These are phyloP conservation scores for Coregonus sp. DNA, from an alignment of 2,797 vertebrate genomes.

Conservation along the genomic window DNA sequence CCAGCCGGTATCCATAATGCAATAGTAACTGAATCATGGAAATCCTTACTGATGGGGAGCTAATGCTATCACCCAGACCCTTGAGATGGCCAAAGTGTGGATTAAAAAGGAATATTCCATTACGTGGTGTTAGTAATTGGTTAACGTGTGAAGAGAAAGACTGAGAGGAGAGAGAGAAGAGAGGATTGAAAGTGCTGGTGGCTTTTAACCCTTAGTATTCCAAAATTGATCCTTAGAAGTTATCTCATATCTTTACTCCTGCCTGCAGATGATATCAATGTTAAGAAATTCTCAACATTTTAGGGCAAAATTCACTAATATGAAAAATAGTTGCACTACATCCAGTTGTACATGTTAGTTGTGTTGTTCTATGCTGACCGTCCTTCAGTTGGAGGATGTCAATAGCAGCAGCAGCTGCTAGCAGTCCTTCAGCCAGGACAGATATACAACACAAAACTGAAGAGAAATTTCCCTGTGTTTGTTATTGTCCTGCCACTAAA, in stretches of 20 bases:
- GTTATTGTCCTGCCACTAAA: background rate
- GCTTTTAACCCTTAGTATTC: background rate
- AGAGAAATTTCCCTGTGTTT: background rate
- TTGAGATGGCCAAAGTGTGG: slow-evolving; percentile 67
- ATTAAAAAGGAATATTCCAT: slow-evolving; percentile 70
- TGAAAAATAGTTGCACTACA: background rate
- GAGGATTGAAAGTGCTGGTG: background rate
- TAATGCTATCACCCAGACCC: slow-evolving; percentile 59
- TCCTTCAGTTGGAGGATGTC: background rate
- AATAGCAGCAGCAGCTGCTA: background rate
- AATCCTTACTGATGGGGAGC: slow-evolving; percentile 60
- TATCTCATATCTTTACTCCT: background rate
- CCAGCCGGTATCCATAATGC: slow-evolving; percentile 61
- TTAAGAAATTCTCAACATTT: background rate
- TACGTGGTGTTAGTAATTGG: slow-evolving; percentile 68
- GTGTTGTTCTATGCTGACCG: background rate
- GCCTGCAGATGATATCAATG: background rate
- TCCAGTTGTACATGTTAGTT: background rate
- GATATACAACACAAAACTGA: background rate
- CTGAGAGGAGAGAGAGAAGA: slow-evolving; percentile 27
- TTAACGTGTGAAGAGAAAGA: slow-evolving; percentile 65
- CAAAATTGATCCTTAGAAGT: background rate
- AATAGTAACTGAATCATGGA: slow-evolving; percentile 64
- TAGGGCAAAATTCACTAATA: background rate
- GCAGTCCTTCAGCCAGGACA: background rate